phyloP scores from a whole-genome alignment of 1,140 invertebrate genomes.

The Thalassaphorura encarpata region DNA sequence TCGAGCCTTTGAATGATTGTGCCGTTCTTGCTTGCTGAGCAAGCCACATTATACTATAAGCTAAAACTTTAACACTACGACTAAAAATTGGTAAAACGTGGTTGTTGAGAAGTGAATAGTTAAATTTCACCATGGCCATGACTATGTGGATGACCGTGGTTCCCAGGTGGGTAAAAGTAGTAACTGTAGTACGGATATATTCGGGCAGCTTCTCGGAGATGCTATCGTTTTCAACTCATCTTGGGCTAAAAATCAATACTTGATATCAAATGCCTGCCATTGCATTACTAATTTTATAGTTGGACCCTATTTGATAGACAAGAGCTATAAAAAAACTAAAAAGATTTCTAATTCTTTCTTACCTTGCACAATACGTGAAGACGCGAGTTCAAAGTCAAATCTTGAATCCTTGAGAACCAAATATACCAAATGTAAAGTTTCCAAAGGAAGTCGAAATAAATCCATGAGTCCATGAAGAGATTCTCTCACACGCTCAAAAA shows the following conservation, averaged over 20 bases:
- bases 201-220: conserved; percentile 14
- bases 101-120: too few species aligned
- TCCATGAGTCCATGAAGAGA: conserved; percentile 57
- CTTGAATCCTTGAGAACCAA: conserved; percentile 57
- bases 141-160: not conserved
- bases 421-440: conserved; percentile 60
- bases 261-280: not conserved
- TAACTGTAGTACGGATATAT: conserved; percentile 14
- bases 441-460: conserved; percentile 58
- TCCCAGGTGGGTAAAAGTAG: conserved; percentile 4
- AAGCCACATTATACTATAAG: too few species aligned
- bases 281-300: not conserved
- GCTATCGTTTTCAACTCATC: conserved; percentile 14
- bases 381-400: conserved; percentile 55
- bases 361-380: conserved; percentile 59
- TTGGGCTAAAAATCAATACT: conserved; percentile 13
- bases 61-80: too few species aligned
- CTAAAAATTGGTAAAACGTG: too few species aligned
- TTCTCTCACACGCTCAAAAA: conserved; percentile 49
- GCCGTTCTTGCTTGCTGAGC: too few species aligned
- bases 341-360: too few species aligned
- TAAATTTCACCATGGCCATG: not conserved
- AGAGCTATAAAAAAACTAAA: not conserved
- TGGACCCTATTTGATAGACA: not conserved
- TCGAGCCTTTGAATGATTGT: too few species aligned